Percentiles rank a stretch among this genome's conserved stretches.
These are phyloP conservation scores for Cerastis leucographa DNA, from an alignment of 2,888 invertebrate genomes.

Conservation along the genomic window DNA sequence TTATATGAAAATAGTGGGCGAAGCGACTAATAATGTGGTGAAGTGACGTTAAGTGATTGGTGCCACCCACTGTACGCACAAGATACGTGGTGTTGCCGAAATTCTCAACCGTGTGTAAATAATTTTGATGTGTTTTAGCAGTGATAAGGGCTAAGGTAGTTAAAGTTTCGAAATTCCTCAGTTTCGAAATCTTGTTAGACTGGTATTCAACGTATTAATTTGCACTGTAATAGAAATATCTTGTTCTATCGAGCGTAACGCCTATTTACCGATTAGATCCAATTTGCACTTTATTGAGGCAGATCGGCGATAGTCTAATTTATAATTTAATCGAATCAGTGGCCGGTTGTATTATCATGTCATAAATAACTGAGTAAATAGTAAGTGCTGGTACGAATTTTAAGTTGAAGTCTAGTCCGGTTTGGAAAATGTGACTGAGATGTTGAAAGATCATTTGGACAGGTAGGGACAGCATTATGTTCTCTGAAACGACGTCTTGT, in stretches of 20 bases:
- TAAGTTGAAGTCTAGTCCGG: conserved; percentile 2
- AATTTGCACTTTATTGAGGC: conserved; percentile 53
- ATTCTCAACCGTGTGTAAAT: not conserved
- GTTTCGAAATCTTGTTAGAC: conserved; percentile 19
- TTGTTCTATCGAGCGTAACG: conserved; percentile 41
- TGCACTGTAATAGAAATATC: conserved; percentile 56
- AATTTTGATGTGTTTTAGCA: not conserved
- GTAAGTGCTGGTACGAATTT: conserved; percentile 20
- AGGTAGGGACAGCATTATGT: not conserved
- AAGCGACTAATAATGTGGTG: conserved; percentile 47
- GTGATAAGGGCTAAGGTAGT: conserved; percentile 18
- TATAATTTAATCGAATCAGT: conserved; percentile 48
- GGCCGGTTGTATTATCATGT: conserved; percentile 40
- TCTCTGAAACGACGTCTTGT: not conserved
- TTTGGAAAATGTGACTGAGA: not conserved
- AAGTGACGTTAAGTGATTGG: conserved; percentile 40
- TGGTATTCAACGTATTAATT: conserved; percentile 38
- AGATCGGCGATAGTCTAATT: conserved; percentile 51
- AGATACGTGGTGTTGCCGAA: not conserved
- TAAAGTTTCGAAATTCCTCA: conserved; percentile 22
- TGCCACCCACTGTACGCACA: conserved; percentile 44
- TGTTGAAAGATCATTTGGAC: conserved; percentile 16
- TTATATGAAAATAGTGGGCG: conserved; percentile 66
- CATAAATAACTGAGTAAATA: conserved; percentile 33
- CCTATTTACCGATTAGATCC: conserved; percentile 57